These are phyloP conservation scores for Acronicta leporina DNA, from an alignment of 2,888 invertebrate species.

Conservation along the genomic window DNA sequence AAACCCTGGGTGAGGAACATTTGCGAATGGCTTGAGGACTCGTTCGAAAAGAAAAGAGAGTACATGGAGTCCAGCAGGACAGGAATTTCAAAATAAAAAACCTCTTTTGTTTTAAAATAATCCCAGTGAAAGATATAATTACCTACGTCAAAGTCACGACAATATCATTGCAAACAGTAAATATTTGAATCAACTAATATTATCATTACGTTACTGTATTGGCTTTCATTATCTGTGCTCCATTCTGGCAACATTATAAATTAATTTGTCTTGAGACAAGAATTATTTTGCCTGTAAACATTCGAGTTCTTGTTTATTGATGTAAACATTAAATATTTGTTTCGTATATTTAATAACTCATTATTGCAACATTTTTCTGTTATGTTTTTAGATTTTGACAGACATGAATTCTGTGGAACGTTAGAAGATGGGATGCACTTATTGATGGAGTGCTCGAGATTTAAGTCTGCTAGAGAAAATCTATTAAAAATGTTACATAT, in stretches of 20 bases:
- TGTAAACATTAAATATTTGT: slow-evolving; percentile 82
- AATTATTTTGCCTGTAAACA: slow-evolving; percentile 82
- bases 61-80: too few species aligned
- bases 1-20: too few species aligned
- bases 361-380: slow-evolving; percentile 44
- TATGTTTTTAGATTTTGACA: slow-evolving; percentile 28
- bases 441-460: too few species aligned
- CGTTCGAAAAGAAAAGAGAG: too few species aligned
- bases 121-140: slow-evolving; percentile 2
- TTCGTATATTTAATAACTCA: slow-evolving; percentile 59
- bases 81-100: too few species aligned
- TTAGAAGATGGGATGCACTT: too few species aligned
- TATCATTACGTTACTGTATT: slow-evolving; percentile 65
- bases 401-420: too few species aligned
- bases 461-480: too few species aligned
- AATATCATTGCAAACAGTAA: slow-evolving; percentile 52
- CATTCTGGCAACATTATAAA: slow-evolving; percentile 77
- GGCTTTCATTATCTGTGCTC: slow-evolving; percentile 72
- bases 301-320: slow-evolving; percentile 71
- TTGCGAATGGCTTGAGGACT: too few species aligned
- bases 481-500: too few species aligned
- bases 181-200: slow-evolving; percentile 61
- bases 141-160: slow-evolving; percentile 33
- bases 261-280: slow-evolving; percentile 81
- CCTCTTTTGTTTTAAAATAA: slow-evolving; percentile 22